A percentile compares a stretch with the other conserved stretches of the same genome.
phyloP scores from a whole-genome alignment of 1,140 invertebrate species.

The Armadillidium nasatum region DNA sequence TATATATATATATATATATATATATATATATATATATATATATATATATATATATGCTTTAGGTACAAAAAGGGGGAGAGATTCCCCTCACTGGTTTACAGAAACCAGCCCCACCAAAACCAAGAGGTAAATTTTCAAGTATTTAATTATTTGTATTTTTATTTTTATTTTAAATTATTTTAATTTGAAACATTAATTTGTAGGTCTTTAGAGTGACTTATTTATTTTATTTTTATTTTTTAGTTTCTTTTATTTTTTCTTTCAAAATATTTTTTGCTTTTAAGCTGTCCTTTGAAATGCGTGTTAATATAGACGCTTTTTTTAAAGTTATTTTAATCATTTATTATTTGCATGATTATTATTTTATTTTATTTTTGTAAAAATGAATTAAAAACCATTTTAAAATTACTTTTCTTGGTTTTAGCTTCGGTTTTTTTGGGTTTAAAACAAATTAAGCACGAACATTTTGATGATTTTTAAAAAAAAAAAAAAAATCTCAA shows the following conservation, averaged over 20 bases:
- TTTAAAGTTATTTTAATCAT: neutral
- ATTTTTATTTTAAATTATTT: neutral
- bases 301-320: neutral
- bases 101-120: conserved; percentile 77
- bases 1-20: neutral
- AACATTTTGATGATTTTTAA: no score
- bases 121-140: conserved; percentile 62
- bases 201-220: neutral
- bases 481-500: no score
- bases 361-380: conserved; percentile 1
- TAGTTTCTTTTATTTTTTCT: neutral
- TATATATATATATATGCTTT: conserved; percentile 43
- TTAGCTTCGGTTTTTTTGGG: conserved; percentile 1
- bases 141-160: neutral
- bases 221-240: conserved; percentile 4
- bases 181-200: neutral
- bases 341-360: neutral
- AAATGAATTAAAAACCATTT: neutral
- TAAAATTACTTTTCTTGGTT: neutral
- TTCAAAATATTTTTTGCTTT: neutral
- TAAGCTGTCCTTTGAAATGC: no score
- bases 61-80: conserved; percentile 83
- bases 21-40: conserved; percentile 12
- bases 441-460: neutral
- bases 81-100: conserved; percentile 79